Percentiles rank a stretch among this genome's conserved stretches.
These are phyloP conservation scores for Scaptodrosophila lebanonensis DNA, from an alignment of 1,140 invertebrate species.

Conservation along the genomic window DNA sequence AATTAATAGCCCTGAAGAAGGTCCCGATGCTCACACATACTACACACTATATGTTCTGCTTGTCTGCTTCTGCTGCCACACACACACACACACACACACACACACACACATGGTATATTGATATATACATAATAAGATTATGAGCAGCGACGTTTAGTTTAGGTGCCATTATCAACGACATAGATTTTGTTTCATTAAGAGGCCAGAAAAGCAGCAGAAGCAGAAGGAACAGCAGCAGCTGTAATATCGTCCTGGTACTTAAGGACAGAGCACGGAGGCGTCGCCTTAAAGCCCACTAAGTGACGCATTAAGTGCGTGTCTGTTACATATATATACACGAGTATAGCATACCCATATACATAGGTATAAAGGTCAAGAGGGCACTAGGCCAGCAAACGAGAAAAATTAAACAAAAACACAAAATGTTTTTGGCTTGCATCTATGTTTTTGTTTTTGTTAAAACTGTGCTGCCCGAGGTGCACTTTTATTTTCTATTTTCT, in stretches of 20 bases:
- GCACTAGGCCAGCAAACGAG: too few relatives aligned
- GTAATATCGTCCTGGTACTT: conserved; percentile 18
- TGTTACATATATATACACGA: too few relatives aligned
- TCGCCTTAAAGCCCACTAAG: conserved; percentile 21
- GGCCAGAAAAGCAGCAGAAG: too few relatives aligned
- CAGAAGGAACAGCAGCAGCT: conserved; percentile 10
- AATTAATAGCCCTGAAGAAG: conserved; percentile 55
- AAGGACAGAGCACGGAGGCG: conserved; percentile 26
- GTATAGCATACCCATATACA: too few relatives aligned
- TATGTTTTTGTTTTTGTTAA: too few relatives aligned
- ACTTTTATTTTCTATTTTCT: too few relatives aligned
- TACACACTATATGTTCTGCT: too few relatives aligned
- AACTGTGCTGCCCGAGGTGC: too few relatives aligned
- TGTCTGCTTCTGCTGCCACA: conserved; percentile 44
- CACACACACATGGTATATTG: conserved; percentile 6
- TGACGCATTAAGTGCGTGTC: too few relatives aligned
- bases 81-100: conserved; percentile 25
- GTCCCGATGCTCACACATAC: conserved; percentile 29
- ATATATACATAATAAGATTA: conserved; percentile 59
- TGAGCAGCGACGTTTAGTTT: conserved; percentile 55
- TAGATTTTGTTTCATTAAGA: conserved; percentile 53
- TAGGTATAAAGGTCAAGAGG: too few relatives aligned
- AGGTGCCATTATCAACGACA: conserved; percentile 43
- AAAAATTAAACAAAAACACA: too few relatives aligned
- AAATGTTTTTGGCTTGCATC: too few relatives aligned